phyloP scores from a whole-genome alignment of 2,888 invertebrate genomes.

The Cheilosia grossa region DNA sequence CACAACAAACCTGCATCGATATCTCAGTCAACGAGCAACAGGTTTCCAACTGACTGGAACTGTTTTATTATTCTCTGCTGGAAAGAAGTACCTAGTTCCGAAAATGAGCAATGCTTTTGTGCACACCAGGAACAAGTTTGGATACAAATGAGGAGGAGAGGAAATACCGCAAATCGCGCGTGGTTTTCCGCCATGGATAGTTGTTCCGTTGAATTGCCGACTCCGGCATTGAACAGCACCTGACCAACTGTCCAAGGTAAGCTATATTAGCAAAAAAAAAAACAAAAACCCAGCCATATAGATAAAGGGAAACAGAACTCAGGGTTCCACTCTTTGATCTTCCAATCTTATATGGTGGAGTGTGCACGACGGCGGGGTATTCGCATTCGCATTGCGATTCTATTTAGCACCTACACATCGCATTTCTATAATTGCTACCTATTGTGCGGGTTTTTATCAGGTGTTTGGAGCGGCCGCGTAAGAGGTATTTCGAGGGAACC shows the following conservation, averaged over 20 bases:
- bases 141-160: slow-evolving; percentile 6
- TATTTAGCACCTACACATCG: slow-evolving; percentile 42
- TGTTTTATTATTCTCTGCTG: too few relatives aligned
- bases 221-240: slow-evolving; percentile 10
- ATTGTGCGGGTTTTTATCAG: slow-evolving; percentile 16
- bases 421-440: slow-evolving; percentile 34
- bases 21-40: slow-evolving; percentile 23
- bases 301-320: not conserved
- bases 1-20: slow-evolving; percentile 4
- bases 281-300: too few relatives aligned
- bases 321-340: slow-evolving; percentile 20
- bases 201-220: slow-evolving; percentile 31
- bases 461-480: not conserved
- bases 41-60: slow-evolving; percentile 24
- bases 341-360: slow-evolving; percentile 13
- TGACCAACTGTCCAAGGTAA: slow-evolving; percentile 30
- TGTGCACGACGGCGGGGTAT: slow-evolving; percentile 8
- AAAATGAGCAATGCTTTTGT: slow-evolving; percentile 23
- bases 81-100: slow-evolving; percentile 16
- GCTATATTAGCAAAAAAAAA: too few relatives aligned
- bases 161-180: slow-evolving; percentile 34
- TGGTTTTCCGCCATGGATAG: not conserved
- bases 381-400: slow-evolving; percentile 22
- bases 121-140: slow-evolving; percentile 14
- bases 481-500: too few relatives aligned